A percentile compares a stretch with the other conserved stretches of the same genome.
phyloP scores from a whole-genome alignment of 2,113 vertebrate species.

The Butastur rufipennis region DNA sequence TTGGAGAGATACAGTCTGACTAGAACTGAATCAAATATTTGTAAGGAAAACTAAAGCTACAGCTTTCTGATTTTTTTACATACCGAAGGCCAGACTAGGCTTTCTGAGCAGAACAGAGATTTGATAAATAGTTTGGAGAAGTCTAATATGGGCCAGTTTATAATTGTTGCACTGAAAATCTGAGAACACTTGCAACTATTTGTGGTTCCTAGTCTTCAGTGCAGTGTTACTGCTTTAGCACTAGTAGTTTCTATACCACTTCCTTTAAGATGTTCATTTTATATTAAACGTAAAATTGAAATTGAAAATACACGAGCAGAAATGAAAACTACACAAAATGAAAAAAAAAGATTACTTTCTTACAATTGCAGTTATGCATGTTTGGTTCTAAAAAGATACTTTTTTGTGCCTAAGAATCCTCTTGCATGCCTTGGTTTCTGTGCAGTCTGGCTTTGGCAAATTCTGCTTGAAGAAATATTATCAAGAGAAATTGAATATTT shows the following conservation, averaged over 20 bases:
- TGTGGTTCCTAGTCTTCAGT: not conserved
- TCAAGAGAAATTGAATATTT: not conserved
- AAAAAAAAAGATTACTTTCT: not conserved
- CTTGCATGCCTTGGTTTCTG: not conserved
- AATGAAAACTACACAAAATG: not conserved
- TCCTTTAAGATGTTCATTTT: not conserved
- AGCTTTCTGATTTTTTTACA: not conserved
- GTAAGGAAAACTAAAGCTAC: not conserved
- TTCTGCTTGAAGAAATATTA: not conserved
- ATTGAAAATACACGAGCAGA: not conserved
- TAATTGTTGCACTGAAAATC: not conserved
- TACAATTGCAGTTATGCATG: not conserved
- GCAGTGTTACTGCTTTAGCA: not conserved
- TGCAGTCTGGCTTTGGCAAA: not conserved
- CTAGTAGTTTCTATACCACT: not conserved
- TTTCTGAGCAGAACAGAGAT: not conserved
- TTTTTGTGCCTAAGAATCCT: not conserved
- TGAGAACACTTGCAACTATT: not conserved
- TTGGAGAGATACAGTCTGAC: not conserved
- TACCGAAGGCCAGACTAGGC: not conserved
- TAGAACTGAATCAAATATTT: not conserved
- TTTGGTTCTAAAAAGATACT: not conserved
- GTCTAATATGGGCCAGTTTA: not conserved
- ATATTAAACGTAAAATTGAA: not conserved
- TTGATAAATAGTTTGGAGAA: not conserved